Evolutionary conservation across 1,140 invertebrate genomes (phyloP), one percentile per base, ranked within the genome.

Genomic region (Medauroidea extradentata): DNA sequence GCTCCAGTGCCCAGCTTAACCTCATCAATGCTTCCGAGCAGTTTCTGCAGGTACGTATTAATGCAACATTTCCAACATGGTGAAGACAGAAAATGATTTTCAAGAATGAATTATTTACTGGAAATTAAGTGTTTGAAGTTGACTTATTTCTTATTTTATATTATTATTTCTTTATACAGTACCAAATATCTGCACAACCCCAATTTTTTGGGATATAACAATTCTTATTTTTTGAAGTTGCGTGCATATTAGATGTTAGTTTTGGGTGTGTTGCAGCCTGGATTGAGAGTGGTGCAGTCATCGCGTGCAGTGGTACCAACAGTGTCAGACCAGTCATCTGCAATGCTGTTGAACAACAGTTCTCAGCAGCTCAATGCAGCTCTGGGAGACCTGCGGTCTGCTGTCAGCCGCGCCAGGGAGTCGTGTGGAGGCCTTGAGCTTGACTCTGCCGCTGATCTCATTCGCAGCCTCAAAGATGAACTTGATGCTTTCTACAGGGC

Each of bases 21-120:
- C 78, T 97, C 0, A 93, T 96, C 63, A 91, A 91, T 63, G 86
- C 91, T 2, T 87, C 90, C 8, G 91, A 96, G 69, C 85, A 90
- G 51, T 93, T 96, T 71, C 76, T 94, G 16, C 87, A 88, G 75
- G 83, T 85, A 73, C 78, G n/a, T n/a, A n/a, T n/a, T n/a, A n/a
- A n/a, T n/a, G n/a, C n/a, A n/a, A n/a, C n/a, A n/a, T n/a, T n/a
- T n/a, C n/a, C n/a, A n/a, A n/a, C n/a, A n/a, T n/a, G n/a, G n/a
- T n/a, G n/a, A n/a, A n/a, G n/a, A n/a, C n/a, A n/a, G n/a, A n/a
- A n/a, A n/a, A n/a, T n/a, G n/a, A n/a, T n/a, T n/a, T n/a, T n/a
- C n/a, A n/a, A n/a, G n/a, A n/a, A n/a, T n/a, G n/a, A n/a, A n/a
- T n/a, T n/a, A n/a, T n/a, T n/a, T n/a, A n/a, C n/a, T n/a, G n/a